Conservation (phyloP, 2,888 invertebrate genomes). For the Trissonchulus latispiculum region DNA sequence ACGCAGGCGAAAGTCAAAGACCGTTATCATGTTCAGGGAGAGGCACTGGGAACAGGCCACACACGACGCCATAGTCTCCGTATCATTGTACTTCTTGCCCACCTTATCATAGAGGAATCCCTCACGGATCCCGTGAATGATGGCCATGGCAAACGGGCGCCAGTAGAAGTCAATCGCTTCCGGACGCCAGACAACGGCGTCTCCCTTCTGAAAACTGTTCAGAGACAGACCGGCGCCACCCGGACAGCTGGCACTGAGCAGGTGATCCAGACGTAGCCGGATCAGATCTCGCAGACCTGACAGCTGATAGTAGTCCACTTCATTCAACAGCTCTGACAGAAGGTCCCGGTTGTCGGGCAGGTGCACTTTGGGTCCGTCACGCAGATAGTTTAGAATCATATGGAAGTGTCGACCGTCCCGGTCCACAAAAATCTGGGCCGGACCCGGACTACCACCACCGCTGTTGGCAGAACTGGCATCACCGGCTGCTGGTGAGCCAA, state of each 20-base stretch:
- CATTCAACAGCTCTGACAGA: slow-evolving; percentile 13
- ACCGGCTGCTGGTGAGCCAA: too few relatives aligned
- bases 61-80: slow-evolving; percentile 22
- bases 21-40: slow-evolving; percentile 17
- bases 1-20: slow-evolving; percentile 21
- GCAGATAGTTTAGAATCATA: slow-evolving; percentile 20
- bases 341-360: slow-evolving; percentile 16
- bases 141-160: slow-evolving; percentile 21
- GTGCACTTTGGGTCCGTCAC: slow-evolving; percentile 13
- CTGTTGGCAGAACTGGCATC: too few relatives aligned
- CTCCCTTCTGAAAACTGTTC: too few relatives aligned
- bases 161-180: slow-evolving; percentile 21
- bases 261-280: not conserved
- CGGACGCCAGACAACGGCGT: too few relatives aligned
- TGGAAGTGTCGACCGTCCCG: slow-evolving; percentile 22
- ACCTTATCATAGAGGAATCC: slow-evolving; percentile 22
- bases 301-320: slow-evolving; percentile 22
- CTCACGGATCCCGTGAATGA: slow-evolving; percentile 17
- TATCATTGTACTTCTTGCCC: slow-evolving; percentile 23
- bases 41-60: slow-evolving; percentile 17
- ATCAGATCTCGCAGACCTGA: slow-evolving; percentile 3
- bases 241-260: not conserved
- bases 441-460: too few relatives aligned
- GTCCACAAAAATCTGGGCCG: slow-evolving; percentile 22
- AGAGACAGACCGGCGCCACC: slow-evolving; percentile 12